Conservation (phyloP, 2,797 vertebrate species). For the Aselliscus stoliczkanus region DNA sequence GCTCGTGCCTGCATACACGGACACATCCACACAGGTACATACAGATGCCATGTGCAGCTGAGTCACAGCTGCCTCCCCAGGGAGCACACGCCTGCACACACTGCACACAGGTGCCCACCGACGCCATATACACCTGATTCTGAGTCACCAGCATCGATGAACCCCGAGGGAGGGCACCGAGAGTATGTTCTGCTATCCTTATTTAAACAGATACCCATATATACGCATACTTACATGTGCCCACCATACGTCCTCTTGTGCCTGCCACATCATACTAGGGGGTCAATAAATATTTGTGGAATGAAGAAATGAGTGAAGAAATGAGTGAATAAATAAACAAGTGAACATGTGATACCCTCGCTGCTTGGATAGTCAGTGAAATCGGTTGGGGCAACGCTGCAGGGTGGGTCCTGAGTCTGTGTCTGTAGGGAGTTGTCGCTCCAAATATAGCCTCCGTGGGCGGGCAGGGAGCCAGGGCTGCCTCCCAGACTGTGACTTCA, state of each 20-base stretch:
- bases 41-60: background rate
- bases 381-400: conserved; percentile 63
- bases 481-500: conserved; percentile 82
- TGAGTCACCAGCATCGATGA: conserved; percentile 27
- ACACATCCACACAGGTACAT: conserved; percentile 3
- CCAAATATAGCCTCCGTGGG: conserved; percentile 83
- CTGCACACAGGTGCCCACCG: background rate
- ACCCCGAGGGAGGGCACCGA: background rate
- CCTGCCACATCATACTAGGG: background rate
- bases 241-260: background rate
- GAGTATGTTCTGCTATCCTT: background rate
- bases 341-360: background rate
- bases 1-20: background rate
- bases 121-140: background rate
- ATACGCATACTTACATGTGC: accelerated
- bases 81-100: conserved; percentile 27
- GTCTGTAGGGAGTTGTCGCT: conserved; percentile 80
- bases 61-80: conserved; percentile 30
- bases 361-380: conserved; percentile 69
- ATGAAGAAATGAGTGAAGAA: background rate
- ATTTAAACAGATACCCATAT: background rate
- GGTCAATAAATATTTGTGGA: background rate
- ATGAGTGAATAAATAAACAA: background rate
- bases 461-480: conserved; percentile 72
- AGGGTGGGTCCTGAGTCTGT: conserved; percentile 71